phyloP scores from a whole-genome alignment of 2,888 invertebrate genomes.

The Parthenolecanium corni region DNA sequence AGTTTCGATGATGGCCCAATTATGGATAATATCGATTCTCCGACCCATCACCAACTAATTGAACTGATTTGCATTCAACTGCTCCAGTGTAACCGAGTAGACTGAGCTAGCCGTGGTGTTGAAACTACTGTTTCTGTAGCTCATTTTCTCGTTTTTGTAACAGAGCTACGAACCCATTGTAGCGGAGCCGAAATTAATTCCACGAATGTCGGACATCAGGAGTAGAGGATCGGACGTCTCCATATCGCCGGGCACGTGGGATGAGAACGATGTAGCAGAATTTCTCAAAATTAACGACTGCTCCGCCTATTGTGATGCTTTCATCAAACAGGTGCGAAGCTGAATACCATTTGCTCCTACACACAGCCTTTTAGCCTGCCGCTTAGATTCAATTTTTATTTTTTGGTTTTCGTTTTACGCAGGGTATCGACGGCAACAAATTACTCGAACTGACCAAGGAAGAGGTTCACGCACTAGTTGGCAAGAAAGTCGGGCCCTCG shows the following conservation, averaged over 20 bases:
- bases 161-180: not conserved
- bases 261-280: constrained; percentile 71
- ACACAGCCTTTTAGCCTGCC: too few relatives aligned
- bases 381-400: too few relatives aligned
- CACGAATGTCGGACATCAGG: constrained; percentile 43
- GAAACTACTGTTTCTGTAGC: too few relatives aligned
- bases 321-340: constrained; percentile 45
- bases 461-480: constrained; percentile 75
- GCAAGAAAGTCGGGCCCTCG: constrained; percentile 90
- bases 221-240: constrained; percentile 19
- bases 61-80: too few relatives aligned
- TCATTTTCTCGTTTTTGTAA: not conserved
- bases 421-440: constrained; percentile 69
- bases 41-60: too few relatives aligned
- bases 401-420: constrained; percentile 36
- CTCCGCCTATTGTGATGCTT: constrained; percentile 49
- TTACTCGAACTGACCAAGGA: constrained; percentile 74
- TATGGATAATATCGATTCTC: too few relatives aligned
- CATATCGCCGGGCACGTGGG: constrained; percentile 50
- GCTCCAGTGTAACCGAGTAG: too few relatives aligned
- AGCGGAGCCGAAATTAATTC: constrained; percentile 43
- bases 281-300: constrained; percentile 81
- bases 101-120: too few relatives aligned
- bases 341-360: too few relatives aligned
- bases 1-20: too few relatives aligned